Conservation (phyloP, 2,113 vertebrate species). For the Acanthochromis polyacanthus region DNA sequence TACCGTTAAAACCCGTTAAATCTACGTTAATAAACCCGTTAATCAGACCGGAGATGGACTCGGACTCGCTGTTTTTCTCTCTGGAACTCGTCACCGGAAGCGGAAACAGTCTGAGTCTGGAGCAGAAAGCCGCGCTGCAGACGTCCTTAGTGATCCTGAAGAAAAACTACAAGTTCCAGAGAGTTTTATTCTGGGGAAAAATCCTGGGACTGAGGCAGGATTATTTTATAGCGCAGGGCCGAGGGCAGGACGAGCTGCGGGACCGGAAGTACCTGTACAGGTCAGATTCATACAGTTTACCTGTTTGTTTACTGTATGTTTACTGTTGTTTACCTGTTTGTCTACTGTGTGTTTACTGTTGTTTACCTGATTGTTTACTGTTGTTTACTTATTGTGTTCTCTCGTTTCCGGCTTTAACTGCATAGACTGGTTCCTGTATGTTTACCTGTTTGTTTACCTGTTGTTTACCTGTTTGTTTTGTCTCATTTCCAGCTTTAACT, state of each 20-base stretch:
- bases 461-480: too few relatives aligned
- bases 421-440: too few relatives aligned
- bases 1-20: too few relatives aligned
- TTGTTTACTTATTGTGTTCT: too few relatives aligned
- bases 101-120: constrained; percentile 86
- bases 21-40: not conserved
- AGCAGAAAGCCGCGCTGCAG: constrained; percentile 87
- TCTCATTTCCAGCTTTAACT: constrained; percentile 87
- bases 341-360: too few relatives aligned
- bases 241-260: constrained; percentile 86
- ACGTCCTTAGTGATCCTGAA: constrained; percentile 87
- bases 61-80: constrained; percentile 76
- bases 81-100: constrained; percentile 86
- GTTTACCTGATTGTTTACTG: too few relatives aligned
- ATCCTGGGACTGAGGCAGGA: constrained; percentile 87
- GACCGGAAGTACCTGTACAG: constrained; percentile 90
- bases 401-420: too few relatives aligned
- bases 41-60: constrained; percentile 83
- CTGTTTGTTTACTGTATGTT: too few relatives aligned
- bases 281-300: constrained; percentile 66
- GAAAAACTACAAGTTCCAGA: constrained; percentile 89
- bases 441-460: too few relatives aligned
- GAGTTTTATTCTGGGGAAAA: constrained; percentile 93
- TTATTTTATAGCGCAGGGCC: constrained; percentile 92
- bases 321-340: too few relatives aligned